Evolutionary conservation across 2,797 vertebrate genomes (phyloP).

Genomic region (Heterohyrax brucei): DNA sequence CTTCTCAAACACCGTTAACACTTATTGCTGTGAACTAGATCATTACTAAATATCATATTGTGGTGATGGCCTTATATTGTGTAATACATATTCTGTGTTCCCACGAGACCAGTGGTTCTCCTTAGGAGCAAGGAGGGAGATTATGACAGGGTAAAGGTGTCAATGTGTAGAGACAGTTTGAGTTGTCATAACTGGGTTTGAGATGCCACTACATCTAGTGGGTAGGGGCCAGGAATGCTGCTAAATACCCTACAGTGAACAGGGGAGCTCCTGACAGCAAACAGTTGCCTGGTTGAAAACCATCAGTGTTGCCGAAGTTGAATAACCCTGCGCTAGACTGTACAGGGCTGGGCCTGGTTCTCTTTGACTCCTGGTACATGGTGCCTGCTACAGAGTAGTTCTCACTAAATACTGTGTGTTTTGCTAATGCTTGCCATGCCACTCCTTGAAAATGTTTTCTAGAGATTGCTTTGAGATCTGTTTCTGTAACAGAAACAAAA

Average conservation of each 20-base stretch:
- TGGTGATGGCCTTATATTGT: not conserved
- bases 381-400: not conserved
- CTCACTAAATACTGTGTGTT: not conserved
- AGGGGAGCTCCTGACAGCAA: not conserved
- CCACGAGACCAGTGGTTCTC: not conserved
- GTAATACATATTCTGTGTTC: not conserved
- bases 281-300: not conserved
- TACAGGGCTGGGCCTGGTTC: not conserved
- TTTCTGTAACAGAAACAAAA: not conserved
- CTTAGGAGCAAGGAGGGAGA: accelerated
- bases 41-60: not conserved
- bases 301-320: not conserved
- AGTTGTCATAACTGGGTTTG: not conserved
- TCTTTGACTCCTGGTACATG: not conserved
- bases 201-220: not conserved
- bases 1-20: not conserved
- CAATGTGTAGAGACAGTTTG: not conserved
- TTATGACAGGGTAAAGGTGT: not conserved
- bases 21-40: not conserved
- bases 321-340: not conserved
- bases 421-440: not conserved
- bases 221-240: not conserved
- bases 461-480: not conserved
- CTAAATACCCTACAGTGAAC: not conserved
- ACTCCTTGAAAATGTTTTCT: not conserved